These are phyloP conservation scores for Athalia circularis DNA, from an alignment of 2,888 invertebrate species.

Conservation along the genomic window DNA sequence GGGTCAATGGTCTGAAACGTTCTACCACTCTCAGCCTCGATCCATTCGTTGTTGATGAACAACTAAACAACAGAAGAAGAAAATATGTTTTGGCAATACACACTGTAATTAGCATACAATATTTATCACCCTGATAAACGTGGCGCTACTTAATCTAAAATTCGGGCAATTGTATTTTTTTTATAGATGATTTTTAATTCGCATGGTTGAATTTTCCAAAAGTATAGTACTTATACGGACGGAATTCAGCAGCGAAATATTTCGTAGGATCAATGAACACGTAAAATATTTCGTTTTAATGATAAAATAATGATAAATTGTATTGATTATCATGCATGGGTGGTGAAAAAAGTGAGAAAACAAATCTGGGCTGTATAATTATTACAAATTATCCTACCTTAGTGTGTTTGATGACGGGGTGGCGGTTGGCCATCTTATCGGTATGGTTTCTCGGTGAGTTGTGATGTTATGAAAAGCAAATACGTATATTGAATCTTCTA, in stretches of 20 bases:
- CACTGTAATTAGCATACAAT: not conserved
- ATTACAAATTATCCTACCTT: slow-evolving; percentile 52
- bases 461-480: not conserved
- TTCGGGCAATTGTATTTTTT: too few species aligned
- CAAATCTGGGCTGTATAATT: too few species aligned
- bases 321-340: too few species aligned
- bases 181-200: too few species aligned
- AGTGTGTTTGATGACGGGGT: slow-evolving; percentile 60
- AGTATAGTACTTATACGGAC: too few species aligned
- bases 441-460: not conserved
- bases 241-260: too few species aligned
- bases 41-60: slow-evolving; percentile 89
- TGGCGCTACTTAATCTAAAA: too few species aligned
- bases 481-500: not conserved
- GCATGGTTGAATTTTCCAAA: too few species aligned
- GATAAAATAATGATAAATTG: too few species aligned
- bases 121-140: not conserved
- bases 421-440: slow-evolving; percentile 54
- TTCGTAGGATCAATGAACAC: too few species aligned
- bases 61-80: slow-evolving; percentile 76
- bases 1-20: slow-evolving; percentile 92
- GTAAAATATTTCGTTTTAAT: too few species aligned
- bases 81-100: slow-evolving; percentile 3
- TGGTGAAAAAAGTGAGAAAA: too few species aligned
- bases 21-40: slow-evolving; percentile 88